Evolutionary conservation across 1,140 invertebrate genomes (phyloP), one percentile per base, ranked within the genome.

Genomic region (Drosophila pachea): DNA sequence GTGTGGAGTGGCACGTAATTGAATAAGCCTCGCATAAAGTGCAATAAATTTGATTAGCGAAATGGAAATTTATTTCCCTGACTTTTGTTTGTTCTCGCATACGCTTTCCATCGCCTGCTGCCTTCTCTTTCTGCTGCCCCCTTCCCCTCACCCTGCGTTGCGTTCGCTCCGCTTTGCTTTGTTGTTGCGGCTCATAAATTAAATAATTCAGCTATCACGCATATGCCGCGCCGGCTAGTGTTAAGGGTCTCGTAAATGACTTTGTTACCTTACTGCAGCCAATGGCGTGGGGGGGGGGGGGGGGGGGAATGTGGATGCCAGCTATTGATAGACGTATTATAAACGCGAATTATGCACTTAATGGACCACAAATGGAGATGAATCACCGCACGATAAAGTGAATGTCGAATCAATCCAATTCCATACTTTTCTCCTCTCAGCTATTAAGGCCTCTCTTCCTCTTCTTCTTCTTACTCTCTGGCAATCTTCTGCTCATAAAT

Each of bases 41-140:
- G 86, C 86, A 87, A 88, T 88, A 88, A 88, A 88, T 88, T 88
- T 88, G 86, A 88, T 88, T 88, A 88, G 86, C 77, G 81, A 87
- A 84, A 87, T 82, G 78, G 83, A 86, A 86, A 86, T 86, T 86
- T 86, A 86, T 86, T 86, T 84, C 59, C 49, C 72, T 45, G 63
- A 61, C 66, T 73, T 63, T 59, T 76, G 56, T 74, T 71, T 66
- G 62, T 45, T 53, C 67, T 71, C 54, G 61, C 54, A 47, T 62
- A 33, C 68, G 47, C 58, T 77, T 76, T 62, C 67, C 70, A 71
- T 86, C 76, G 63, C 66, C 11, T 35, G 35, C 7, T 8, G 31
- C 16, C 9, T 58, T 38, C 35, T 5, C 31, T 9, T 33, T 22
- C 14, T 22, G n/a, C n/a, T n/a, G n/a, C 22, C 22, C 22, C 22